Base-by-base conservation (phyloP, 2,888 invertebrate genomes). In the Luperina nickerlii region DNA sequence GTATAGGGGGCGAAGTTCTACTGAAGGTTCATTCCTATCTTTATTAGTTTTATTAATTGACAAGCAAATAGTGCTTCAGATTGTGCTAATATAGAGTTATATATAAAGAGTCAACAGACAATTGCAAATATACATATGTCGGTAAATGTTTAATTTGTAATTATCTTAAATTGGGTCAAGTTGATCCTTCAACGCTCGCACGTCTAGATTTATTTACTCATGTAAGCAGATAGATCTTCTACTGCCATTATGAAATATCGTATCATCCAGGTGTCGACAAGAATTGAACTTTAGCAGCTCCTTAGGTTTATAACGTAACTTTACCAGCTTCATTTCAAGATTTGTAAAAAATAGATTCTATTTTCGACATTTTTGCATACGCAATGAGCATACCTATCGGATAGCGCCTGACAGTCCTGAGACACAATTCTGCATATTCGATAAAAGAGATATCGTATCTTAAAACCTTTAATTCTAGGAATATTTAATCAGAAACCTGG, bases 131-230 rank as follows among this genome's bases (percentile, higher is more conserved):
- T 63, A 38, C 38, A 38, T 38, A 70, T 63, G 54, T 60, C 11
- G 20, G 57, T 71, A 38, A 70, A 84, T 86, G 74, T 86, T 82
- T 70, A 57, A 32, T 77, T 32, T n/a, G 69, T 38, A 73, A 77
- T 70, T 51, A 63, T 76, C 11, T 42, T 15, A 63, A 83, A 83
- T 82, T 63, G 42, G 86, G 83, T 83, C 86, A 83, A 86, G 86
- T 74, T 57, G 68, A 45, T 73, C 15, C 27, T 81, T 13, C n/a
- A n/a, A 27, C 6, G 13, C 32, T 18, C 5, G 15, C n/a, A 65
- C 8, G n/a, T 65, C 42, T 32, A 48, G 7, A 42, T 71, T 65
- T 54, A 45, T 63, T 38, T 71, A n/a, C 27, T 67, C 3, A 62
- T 27, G 57, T 82, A 32, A 32, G 51, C 32, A 24, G 13, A 42